These are phyloP conservation scores for Ichneumon xanthorius DNA, from an alignment of 2,888 invertebrate genomes.

Conservation along the genomic window DNA sequence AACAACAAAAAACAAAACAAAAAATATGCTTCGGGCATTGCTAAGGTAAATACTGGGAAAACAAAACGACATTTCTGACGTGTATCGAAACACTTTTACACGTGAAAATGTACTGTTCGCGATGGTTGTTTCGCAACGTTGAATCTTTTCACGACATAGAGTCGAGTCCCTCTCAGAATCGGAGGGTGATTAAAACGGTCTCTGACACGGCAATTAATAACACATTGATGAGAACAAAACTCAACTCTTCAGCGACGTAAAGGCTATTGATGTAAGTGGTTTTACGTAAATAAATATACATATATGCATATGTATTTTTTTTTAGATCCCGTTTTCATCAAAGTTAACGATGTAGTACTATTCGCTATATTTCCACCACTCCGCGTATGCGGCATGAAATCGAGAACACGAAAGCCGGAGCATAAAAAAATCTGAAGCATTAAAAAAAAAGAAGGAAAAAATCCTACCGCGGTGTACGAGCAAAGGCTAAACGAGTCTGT, in stretches of 20 bases:
- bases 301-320: background rate
- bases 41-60: too few relatives aligned
- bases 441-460: background rate
- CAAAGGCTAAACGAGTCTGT: conserved; percentile 18
- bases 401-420: conserved; percentile 16
- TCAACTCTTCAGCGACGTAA: background rate
- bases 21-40: too few relatives aligned
- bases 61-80: too few relatives aligned
- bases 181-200: background rate
- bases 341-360: conserved; percentile 1
- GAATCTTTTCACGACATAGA: background rate
- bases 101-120: background rate
- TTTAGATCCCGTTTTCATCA: background rate
- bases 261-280: background rate
- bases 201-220: background rate
- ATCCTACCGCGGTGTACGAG: background rate
- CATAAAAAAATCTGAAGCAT: conserved; percentile 9
- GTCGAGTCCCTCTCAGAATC: too few relatives aligned
- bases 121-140: background rate
- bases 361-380: conserved; percentile 3
- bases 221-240: background rate
- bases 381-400: conserved; percentile 18
- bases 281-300: background rate
- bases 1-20: too few relatives aligned
- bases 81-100: too few relatives aligned